Evolutionary conservation across 2,797 vertebrate species (phyloP).

Genomic region (Gallinago stenura): DNA sequence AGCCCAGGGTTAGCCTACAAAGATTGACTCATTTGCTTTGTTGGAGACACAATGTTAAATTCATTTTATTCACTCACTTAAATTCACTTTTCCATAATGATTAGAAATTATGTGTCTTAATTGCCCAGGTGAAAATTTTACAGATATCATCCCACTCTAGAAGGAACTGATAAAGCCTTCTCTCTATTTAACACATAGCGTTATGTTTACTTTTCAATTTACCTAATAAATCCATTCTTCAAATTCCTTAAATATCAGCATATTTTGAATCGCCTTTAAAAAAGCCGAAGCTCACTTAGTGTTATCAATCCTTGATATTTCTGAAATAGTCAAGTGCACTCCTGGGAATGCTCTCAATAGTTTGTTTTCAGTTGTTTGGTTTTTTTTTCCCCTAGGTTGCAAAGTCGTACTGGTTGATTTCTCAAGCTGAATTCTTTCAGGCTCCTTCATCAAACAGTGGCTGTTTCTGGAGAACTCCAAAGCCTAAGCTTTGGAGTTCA

Average conservation of each 20-base stretch:
- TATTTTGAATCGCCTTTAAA: not conserved
- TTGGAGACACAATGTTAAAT: not conserved
- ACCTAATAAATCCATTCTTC: not conserved
- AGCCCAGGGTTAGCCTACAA: not conserved
- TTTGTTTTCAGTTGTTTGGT: not conserved
- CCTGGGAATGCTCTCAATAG: not conserved
- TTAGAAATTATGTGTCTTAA: not conserved
- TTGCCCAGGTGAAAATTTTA: not conserved
- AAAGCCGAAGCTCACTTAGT: not conserved
- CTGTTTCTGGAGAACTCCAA: not conserved
- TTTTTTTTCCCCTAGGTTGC: not conserved
- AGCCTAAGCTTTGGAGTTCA: not conserved
- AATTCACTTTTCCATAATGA: not conserved
- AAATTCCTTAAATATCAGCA: not conserved
- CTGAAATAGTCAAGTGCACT: not conserved
- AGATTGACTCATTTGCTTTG: not conserved
- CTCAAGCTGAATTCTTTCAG: not conserved
- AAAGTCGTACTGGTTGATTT: constrained; percentile 26
- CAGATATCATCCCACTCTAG: not conserved
- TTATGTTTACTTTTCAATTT: not conserved
- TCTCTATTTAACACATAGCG: not conserved
- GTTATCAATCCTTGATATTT: not conserved
- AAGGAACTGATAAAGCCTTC: not conserved
- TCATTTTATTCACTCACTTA: not conserved
- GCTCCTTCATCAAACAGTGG: not conserved